Percentiles rank a stretch among this genome's conserved stretches.
Evolutionary conservation across 2,113 vertebrate species (phyloP).

Genomic region (Cyprinodon variegatus): DNA sequence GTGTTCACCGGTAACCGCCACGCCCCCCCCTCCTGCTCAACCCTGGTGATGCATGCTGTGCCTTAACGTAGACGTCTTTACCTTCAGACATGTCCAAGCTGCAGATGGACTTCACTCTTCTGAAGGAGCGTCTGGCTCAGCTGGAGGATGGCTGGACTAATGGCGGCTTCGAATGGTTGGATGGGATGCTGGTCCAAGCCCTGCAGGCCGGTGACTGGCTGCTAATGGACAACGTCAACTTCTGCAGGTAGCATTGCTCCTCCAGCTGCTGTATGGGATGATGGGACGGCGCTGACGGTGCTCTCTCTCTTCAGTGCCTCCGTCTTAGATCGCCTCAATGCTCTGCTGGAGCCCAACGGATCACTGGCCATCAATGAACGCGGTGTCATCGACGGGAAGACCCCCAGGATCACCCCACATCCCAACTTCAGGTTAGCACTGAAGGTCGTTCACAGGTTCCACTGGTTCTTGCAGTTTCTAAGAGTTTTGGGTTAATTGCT

Average conservation of each 20-base stretch:
- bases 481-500: not conserved
- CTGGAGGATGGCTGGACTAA: constrained; percentile 82
- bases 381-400: constrained; percentile 90
- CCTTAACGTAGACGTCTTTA: constrained; percentile 18
- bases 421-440: constrained; percentile 91
- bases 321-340: constrained; percentile 95
- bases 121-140: constrained; percentile 86
- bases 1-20: constrained; percentile 83
- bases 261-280: too few relatives aligned
- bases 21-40: not conserved
- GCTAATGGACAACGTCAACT: constrained; percentile 98
- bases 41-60: not conserved
- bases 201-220: constrained; percentile 95
- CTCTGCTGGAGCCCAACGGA: constrained; percentile 92
- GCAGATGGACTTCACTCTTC: constrained; percentile 86
- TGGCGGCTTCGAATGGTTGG: constrained; percentile 96
- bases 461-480: not conserved
- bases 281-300: not conserved
- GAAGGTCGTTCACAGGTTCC: rapidly evolving
- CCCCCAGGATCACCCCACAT: constrained; percentile 87
- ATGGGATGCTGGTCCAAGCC: constrained; percentile 92
- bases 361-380: constrained; percentile 94
- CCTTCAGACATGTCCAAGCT: constrained; percentile 89
- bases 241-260: constrained; percentile 87
- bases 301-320: constrained; percentile 82